A percentile compares a stretch with the other conserved stretches of the same genome.
These are phyloP conservation scores for Nautilus pompilius DNA, from an alignment of 1,140 invertebrate species.

Conservation along the genomic window DNA sequence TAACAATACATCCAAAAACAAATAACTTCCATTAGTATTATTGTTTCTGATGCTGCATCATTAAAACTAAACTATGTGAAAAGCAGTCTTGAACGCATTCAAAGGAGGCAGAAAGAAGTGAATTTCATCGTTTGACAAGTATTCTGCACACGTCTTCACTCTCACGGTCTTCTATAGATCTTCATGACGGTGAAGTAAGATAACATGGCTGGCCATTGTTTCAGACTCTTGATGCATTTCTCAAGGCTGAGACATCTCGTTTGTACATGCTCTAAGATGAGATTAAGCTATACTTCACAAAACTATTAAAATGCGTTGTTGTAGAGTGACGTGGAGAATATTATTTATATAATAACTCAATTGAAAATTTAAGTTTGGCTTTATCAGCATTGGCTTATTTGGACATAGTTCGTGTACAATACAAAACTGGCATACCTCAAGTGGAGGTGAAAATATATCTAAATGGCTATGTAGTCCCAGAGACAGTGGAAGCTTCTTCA, in stretches of 20 bases:
- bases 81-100: constrained; percentile 20
- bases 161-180: no score
- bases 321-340: no score
- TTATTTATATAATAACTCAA: no score
- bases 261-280: constrained; percentile 20
- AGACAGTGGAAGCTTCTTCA: constrained; percentile 3
- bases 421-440: not conserved
- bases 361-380: no score
- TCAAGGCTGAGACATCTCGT: constrained; percentile 24
- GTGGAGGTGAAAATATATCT: constrained; percentile 15
- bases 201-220: constrained; percentile 16
- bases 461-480: constrained; percentile 10
- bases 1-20: no score
- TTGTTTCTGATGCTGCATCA: not conserved
- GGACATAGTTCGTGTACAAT: not conserved
- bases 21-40: no score
- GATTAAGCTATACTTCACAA: constrained; percentile 12
- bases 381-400: not conserved
- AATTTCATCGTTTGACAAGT: constrained; percentile 2
- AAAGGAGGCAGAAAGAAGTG: not conserved
- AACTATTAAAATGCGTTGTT: constrained; percentile 13
- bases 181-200: constrained; percentile 14
- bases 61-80: not conserved
- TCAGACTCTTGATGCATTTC: constrained; percentile 9
- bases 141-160: constrained; percentile 12